Percentiles rank a stretch among this genome's conserved stretches.
phyloP scores from a whole-genome alignment of 2,113 vertebrate species.

The Naja naja region DNA sequence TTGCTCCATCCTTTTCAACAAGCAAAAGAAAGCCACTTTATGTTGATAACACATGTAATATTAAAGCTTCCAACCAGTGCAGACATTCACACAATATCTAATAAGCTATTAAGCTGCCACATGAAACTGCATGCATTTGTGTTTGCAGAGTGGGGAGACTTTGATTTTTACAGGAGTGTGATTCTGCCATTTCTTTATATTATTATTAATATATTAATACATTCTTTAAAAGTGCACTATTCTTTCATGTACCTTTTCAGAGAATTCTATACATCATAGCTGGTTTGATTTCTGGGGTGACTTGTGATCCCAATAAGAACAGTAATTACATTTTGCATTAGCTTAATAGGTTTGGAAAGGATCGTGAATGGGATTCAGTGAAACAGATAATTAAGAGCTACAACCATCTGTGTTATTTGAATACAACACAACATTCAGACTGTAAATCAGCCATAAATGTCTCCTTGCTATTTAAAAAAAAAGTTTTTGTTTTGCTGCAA shows the following conservation, averaged over 20 bases:
- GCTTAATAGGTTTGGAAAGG: not conserved
- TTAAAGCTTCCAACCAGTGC: not conserved
- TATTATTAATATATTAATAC: too few species aligned
- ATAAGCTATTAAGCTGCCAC: not conserved
- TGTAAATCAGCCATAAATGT: constrained; percentile 26
- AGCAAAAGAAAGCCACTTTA: not conserved
- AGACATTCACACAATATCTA: not conserved
- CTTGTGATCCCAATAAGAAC: constrained; percentile 1
- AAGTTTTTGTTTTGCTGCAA: constrained; percentile 10
- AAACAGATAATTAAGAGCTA: constrained; percentile 17
- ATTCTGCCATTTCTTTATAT: constrained; percentile 1
- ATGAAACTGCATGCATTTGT: not conserved
- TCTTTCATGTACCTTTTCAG: not conserved
- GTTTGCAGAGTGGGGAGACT: not conserved
- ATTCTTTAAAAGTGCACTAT: not conserved
- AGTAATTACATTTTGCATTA: constrained; percentile 20
- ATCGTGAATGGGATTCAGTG: constrained; percentile 2
- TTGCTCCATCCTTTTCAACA: not conserved
- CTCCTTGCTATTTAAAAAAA: not conserved
- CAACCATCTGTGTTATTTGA: constrained; percentile 20
- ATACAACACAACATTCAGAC: constrained; percentile 4
- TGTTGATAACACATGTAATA: not conserved
- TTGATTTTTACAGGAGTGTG: not conserved
- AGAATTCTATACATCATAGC: constrained; percentile 1
- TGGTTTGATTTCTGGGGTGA: not conserved